These are phyloP conservation scores for Capra hircus DNA, from an alignment of 2,113 vertebrate genomes.

Conservation along the genomic window DNA sequence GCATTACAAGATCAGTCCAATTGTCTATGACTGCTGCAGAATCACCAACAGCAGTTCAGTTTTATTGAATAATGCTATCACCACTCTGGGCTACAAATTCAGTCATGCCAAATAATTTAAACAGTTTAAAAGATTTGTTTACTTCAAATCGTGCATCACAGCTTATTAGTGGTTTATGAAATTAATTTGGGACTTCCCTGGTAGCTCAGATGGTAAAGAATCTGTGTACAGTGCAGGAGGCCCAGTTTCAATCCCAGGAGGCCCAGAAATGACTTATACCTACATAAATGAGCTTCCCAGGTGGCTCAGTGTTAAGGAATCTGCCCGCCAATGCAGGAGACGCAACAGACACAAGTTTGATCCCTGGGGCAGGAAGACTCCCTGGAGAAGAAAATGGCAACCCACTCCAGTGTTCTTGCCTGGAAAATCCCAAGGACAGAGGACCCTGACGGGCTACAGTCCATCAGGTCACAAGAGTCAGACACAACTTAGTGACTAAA, in stretches of 20 bases:
- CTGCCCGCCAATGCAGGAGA: not conserved
- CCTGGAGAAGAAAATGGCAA: not conserved
- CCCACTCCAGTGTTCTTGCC: not conserved
- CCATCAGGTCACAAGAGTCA: not conserved
- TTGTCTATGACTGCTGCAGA: not conserved
- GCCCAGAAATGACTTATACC: not conserved
- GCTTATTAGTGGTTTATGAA: not conserved
- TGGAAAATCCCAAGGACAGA: not conserved
- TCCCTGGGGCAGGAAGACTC: not conserved
- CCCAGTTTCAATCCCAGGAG: not conserved
- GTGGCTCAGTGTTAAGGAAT: not conserved
- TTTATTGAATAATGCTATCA: not conserved
- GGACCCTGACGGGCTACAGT: not conserved
- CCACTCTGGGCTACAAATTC: not conserved
- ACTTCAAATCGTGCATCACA: not conserved
- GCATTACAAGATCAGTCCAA: not conserved
- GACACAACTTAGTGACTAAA: not conserved
- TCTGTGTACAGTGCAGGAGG: not conserved
- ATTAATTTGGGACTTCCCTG: not conserved
- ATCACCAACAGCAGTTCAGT: not conserved
- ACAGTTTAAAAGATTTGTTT: not conserved
- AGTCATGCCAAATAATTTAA: not conserved
- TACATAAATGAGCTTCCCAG: not conserved
- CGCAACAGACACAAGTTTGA: not conserved
- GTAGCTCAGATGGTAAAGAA: not conserved